phyloP scores from a whole-genome alignment of 2,888 invertebrate genomes.

The Himalopsyche kuldschensis region DNA sequence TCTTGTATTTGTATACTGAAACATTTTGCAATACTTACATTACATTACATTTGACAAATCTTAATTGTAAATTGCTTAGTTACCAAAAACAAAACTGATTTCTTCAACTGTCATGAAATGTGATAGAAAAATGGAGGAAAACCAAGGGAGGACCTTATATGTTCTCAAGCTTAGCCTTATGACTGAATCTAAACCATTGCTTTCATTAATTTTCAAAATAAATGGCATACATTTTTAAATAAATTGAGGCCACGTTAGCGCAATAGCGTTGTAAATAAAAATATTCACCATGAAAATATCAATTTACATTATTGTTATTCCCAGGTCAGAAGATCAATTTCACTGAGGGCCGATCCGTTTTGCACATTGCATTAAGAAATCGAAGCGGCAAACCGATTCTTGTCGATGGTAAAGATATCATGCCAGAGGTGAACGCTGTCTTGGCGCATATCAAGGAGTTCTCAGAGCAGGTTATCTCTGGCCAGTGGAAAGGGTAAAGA shows the following conservation, averaged over 20 bases:
- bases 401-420: slow-evolving; percentile 87
- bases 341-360: slow-evolving; percentile 93
- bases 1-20: no score
- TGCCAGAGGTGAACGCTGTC: slow-evolving; percentile 89
- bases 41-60: no score
- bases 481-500: slow-evolving; percentile 68
- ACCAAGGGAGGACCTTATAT: no score
- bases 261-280: neutral
- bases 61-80: no score
- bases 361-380: slow-evolving; percentile 93
- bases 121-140: no score
- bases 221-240: neutral
- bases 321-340: slow-evolving; percentile 94
- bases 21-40: no score
- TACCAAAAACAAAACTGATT: no score
- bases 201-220: no score
- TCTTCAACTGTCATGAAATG: no score
- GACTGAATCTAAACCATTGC: no score
- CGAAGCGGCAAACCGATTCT: slow-evolving; percentile 75
- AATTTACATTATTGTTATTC: neutral
- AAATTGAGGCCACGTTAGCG: neutral
- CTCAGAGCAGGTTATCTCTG: slow-evolving; percentile 72
- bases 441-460: slow-evolving; percentile 95
- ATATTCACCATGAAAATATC: neutral
- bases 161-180: no score